Percentiles rank a stretch among this genome's conserved stretches.
These are phyloP conservation scores for Pogonocichla stellata DNA, from an alignment of 2,113 vertebrate species.

Conservation along the genomic window DNA sequence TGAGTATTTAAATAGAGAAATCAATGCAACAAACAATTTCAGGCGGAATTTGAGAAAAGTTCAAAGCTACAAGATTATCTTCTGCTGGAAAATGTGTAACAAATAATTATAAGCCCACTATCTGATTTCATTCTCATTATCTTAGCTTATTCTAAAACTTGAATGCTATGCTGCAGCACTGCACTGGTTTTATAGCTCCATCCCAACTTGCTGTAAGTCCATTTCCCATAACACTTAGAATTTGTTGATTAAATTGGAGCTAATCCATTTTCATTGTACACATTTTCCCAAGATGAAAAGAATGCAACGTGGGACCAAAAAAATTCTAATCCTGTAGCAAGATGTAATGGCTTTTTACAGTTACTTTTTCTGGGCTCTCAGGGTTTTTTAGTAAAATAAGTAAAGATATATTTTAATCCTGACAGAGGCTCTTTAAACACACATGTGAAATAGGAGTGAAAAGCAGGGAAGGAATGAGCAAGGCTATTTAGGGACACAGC, in stretches of 20 bases:
- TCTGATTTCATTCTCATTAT: conserved; percentile 24
- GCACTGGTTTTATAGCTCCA: neutral
- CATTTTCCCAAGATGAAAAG: conserved; percentile 1
- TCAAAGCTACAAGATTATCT: neutral
- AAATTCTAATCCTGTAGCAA: neutral
- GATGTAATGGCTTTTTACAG: conserved; percentile 5
- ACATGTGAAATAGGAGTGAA: conserved; percentile 23
- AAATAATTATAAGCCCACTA: conserved; percentile 1
- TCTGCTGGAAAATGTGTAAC: neutral
- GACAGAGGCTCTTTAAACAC: conserved; percentile 20
- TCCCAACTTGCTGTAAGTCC: neutral
- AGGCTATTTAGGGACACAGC: conserved; percentile 48
- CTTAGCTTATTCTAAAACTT: neutral
- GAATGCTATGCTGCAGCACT: neutral
- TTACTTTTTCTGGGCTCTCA: neutral
- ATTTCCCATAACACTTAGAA: neutral
- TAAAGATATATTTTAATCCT: conserved; percentile 44
- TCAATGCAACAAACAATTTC: neutral
- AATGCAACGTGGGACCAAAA: neutral
- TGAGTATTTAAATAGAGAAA: neutral
- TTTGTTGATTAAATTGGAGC: conserved; percentile 35
- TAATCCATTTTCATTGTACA: conserved; percentile 35
- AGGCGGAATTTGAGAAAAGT: neutral
- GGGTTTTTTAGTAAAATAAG: neutral
- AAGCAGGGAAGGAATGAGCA: neutral